These are phyloP conservation scores for Pluvialis apricaria DNA, from an alignment of 2,113 vertebrate species.

Conservation along the genomic window DNA sequence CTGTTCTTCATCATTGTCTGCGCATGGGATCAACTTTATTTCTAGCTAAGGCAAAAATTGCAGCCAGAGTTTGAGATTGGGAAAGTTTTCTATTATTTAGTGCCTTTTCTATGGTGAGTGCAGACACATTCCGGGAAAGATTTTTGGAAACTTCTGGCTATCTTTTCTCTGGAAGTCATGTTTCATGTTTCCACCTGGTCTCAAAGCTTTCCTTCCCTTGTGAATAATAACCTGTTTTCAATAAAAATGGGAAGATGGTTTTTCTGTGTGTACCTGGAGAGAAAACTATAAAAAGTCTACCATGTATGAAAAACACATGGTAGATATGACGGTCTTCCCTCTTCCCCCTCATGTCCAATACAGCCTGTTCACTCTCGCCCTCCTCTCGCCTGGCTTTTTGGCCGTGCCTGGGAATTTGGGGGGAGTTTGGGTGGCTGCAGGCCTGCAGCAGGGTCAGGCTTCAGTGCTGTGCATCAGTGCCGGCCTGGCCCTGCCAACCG, in stretches of 20 bases:
- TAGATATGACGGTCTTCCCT: not conserved
- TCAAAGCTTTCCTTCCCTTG: not conserved
- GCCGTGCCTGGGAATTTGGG: not conserved
- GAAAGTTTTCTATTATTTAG: not conserved
- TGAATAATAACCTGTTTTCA: not conserved
- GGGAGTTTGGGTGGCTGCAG: accelerated
- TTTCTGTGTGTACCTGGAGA: not conserved
- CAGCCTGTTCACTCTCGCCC: not conserved
- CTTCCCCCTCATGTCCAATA: not conserved
- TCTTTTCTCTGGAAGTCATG: not conserved
- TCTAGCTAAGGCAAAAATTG: not conserved
- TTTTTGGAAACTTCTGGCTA: not conserved
- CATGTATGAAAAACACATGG: accelerated
- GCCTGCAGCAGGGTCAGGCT: too few species aligned
- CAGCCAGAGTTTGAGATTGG: not conserved
- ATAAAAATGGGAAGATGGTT: not conserved
- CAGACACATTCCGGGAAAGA: not conserved
- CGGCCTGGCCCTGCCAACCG: not conserved
- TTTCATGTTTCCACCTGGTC: not conserved
- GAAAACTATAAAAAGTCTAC: not conserved
- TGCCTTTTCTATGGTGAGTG: not conserved
- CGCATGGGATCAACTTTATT: not conserved
- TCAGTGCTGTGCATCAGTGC: accelerated
- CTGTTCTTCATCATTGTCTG: not conserved
- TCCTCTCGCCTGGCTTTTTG: not conserved